Base-by-base conservation (phyloP, 2,113 vertebrate genomes). In the Cyphomyrus discorhynchus region DNA sequence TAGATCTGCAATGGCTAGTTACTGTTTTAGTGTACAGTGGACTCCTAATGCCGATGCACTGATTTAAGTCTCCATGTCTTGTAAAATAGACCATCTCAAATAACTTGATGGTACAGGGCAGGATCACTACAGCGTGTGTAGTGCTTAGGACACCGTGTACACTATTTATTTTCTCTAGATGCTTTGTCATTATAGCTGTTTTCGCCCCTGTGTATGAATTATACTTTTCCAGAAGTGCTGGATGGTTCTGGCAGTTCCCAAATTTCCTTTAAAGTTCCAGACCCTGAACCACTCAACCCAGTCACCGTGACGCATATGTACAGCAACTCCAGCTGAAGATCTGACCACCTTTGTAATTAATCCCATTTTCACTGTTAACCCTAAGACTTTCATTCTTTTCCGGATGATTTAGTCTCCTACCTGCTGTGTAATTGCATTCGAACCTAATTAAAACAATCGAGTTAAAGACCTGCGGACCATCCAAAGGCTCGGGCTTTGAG, bases 291-390 rank as follows among this genome's bases (percentile, higher is more conserved):
- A 52, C 47, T 21, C 17, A 45, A 52, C 27, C 31, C 27, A 5
- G 3, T 77, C 15, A 3, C 70, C 9, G 8, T 50, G 47, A 24
- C 2, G 3, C 58, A 52, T 21, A 74, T 49, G 70, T 88, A 50
- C 13, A 70, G 21, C 39, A 50, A 47, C 66, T 77, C 45, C 46
- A 17, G 27, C 49, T 21, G 88, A 50, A 53, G 46, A 83, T 39
- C 17, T 82, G 74, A 89, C 74, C 66, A 53, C 47, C 77, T 89
- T 87, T 87, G 85, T 53, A 87, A 87, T 87, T 52, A 87, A 87
- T 87, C 85, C 85, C 85, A 53, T 56, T 89, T 80, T 89, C 80
- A 35, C 74, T 83, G 17, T 89, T 50, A 89, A 53, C 74, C 74
- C 47, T 19, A 15, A 53, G 85, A 35, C 35, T 89, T 56, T 89